Base-by-base conservation (phyloP, 2,888 invertebrate genomes). In the Rhyacophila evoluta region DNA sequence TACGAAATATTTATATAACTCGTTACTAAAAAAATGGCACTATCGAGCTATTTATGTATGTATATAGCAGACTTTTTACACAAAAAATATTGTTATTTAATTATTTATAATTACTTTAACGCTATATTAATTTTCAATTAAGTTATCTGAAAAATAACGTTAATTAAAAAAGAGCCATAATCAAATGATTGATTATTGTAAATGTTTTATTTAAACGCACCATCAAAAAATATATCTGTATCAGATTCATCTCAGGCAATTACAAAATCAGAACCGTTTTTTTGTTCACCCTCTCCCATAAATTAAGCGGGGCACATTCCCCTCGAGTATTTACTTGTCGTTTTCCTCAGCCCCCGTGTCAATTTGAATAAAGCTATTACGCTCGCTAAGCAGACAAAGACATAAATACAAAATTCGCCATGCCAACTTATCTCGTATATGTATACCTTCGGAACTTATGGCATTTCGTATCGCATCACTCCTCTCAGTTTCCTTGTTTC, bases 321-420 rank as follows among this genome's bases (percentile, higher is more conserved):
- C 55, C 55, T 55, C 25, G 55, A 55, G 55, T 55, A 55, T 55
- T 55, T 55, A 55, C 8, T 55, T 55, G 55, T 55, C 55, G 55
- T 55, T 55, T 55, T 55, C 55, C 55, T 10, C 72, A 72, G 15
- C 75, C 71, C 72, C 72, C 69, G 39, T 39, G 78, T 79, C 79
- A 79, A 79, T 79, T 79, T 79, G 79, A 79, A 79, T 79, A 79
- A 79, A 75, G 75, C 75, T 72, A 79, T 79, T 75, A 79, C 68
- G 75, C 72, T 74, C 29, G 72, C 67, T 72, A 71, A 75, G 41
- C 70, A 75, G 74, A 68, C 67, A 37, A 69, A 41, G 70, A 72
- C 68, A 75, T 75, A 79, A 79, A 79, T 75, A 75, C 75, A 8
- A 19, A 72, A 72, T 72, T 72, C 27, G 38, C 15, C n/a, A 38